A percentile compares a stretch with the other conserved stretches of the same genome.
phyloP scores from a whole-genome alignment of 2,797 vertebrate genomes.

The Sebastolobus altivelis region DNA sequence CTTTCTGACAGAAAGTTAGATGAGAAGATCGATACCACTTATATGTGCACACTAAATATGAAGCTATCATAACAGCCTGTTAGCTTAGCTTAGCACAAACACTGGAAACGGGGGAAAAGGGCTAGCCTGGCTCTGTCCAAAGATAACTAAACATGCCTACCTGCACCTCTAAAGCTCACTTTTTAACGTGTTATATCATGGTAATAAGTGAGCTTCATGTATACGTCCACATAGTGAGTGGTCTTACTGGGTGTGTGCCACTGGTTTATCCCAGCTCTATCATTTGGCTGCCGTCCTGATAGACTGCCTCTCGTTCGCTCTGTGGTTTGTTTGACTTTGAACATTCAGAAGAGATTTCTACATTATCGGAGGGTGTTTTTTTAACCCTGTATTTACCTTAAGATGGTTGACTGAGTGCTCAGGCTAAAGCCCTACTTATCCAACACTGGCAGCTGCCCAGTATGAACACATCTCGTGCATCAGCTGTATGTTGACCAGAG shows the following conservation, averaged over 20 bases:
- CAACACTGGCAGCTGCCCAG: conserved; percentile 5
- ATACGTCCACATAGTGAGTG: neutral
- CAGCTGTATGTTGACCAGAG: neutral
- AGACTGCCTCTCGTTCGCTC: neutral
- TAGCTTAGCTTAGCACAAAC: conserved; percentile 5
- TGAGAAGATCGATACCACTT: neutral
- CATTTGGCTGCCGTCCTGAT: conserved; percentile 44
- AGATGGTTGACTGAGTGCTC: neutral
- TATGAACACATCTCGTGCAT: neutral
- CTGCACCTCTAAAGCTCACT: neutral
- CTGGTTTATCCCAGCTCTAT: conserved; percentile 48
- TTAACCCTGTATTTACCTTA: conserved; percentile 23
- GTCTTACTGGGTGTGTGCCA: conserved; percentile 22
- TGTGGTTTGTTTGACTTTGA: conserved; percentile 42
- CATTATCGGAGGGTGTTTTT: conserved; percentile 4
- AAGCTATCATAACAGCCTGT: neutral
- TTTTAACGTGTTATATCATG: neutral
- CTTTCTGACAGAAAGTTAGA: neutral
- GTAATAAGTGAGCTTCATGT: neutral
- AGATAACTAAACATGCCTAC: neutral
- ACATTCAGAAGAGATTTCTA: neutral
- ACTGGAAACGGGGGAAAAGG: neutral
- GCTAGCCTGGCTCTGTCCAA: neutral
- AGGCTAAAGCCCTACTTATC: conserved; percentile 14
- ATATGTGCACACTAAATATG: neutral